Evolutionary conservation across 1,140 invertebrate species (phyloP), one percentile per base, ranked within the genome.

Genomic region (Diachasmimorpha longicaudata): DNA sequence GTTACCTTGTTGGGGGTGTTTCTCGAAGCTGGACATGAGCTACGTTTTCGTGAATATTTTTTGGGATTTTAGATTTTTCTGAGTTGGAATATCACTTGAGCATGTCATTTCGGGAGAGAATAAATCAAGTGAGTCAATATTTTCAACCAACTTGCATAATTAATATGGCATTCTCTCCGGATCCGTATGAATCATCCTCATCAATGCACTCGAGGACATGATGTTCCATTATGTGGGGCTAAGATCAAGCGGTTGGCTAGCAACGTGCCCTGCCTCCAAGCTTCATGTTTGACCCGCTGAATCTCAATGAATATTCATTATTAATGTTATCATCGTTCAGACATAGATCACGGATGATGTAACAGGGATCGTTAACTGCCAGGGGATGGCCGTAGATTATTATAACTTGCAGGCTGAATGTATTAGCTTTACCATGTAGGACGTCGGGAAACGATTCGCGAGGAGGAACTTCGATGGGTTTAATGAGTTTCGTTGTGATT

Each of bases 261-360:
- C 6, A 16, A 16, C 13, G 16, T 16, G 14, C 14, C 9, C 39
- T 42, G 9, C 39, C 39, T 13, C 6, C 48, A 52, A 19, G 48
- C n/a, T 19, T n/a, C 48, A 16, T n/a, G 6, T 25, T 25, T 63
- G 58, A 63, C 58, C 58, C 23, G 14, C 21, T 63, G 19, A 31
- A 25, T 11, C 48, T 52, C 48, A 52, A 52, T 63, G 58, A 63
- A 63, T 63, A 63, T 63, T 63, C 58, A 63, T 63, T 63, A 31
- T 63, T 19, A 63, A 63, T 63, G 23, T 23, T 25, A 63, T 63
- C 11, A 31, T 25, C 10, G 19, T 63, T 10, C 58, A 63, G 11
- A 19, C 58, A 13, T 10, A 25, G 58, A 25, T 63, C 23, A 25
- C 11, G 19, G 19, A 25, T 31, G 58, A 63, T 63, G 23, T 63